Conservation (phyloP, 2,797 vertebrate species). For the Pseudopleuronectes americanus region DNA sequence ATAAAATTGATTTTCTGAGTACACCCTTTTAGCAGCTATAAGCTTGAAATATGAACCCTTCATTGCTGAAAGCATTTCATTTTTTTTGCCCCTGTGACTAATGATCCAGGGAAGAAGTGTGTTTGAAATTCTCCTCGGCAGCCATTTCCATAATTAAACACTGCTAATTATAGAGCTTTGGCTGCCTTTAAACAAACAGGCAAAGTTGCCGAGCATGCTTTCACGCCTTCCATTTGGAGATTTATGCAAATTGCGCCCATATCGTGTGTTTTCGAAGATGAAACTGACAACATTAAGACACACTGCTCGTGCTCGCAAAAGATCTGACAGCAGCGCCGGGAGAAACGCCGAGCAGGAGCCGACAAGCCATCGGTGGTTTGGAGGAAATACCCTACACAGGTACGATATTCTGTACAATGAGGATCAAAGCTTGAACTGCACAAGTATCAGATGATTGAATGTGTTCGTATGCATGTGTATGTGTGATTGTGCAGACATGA, state of each 20-base stretch:
- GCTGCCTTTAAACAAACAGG: slow-evolving; percentile 95
- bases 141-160: slow-evolving; percentile 99
- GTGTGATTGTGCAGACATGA: slow-evolving; percentile 63
- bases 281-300: slow-evolving; percentile 82
- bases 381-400: slow-evolving; percentile 81
- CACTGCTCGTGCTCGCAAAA: slow-evolving; percentile 77
- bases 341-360: slow-evolving; percentile 80
- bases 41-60: slow-evolving; percentile 99
- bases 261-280: slow-evolving; percentile 84
- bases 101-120: slow-evolving; percentile 94
- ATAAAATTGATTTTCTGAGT: slow-evolving; percentile 99
- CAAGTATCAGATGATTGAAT: slow-evolving; percentile 77
- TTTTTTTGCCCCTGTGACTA: slow-evolving; percentile 91
- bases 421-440: slow-evolving; percentile 64
- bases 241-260: slow-evolving; percentile 87
- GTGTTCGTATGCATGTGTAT: slow-evolving; percentile 48
- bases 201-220: slow-evolving; percentile 85
- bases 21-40: slow-evolving; percentile 98
- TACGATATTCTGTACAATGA: slow-evolving; percentile 62
- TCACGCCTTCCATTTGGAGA: slow-evolving; percentile 88
- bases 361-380: slow-evolving; percentile 81
- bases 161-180: slow-evolving; percentile 96
- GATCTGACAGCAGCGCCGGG: slow-evolving; percentile 66
- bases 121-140: slow-evolving; percentile 95
- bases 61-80: slow-evolving; percentile 97